These are phyloP conservation scores for Geotrypetes seraphini DNA, from an alignment of 2,797 vertebrate species.

Conservation along the genomic window DNA sequence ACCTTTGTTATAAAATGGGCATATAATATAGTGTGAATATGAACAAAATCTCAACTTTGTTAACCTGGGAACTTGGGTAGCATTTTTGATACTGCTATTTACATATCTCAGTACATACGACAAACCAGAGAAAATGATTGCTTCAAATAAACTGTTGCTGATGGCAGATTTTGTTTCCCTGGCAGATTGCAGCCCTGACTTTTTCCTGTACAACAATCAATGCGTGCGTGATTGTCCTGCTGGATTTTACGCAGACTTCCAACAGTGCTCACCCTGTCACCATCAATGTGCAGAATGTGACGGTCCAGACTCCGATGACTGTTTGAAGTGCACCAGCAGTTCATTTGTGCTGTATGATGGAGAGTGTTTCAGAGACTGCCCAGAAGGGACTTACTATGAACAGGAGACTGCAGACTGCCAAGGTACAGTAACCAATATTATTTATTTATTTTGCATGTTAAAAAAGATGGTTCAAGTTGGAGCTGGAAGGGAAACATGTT, in stretches of 20 bases:
- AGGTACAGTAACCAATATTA: too few species aligned
- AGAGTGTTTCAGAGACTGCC: slow-evolving; percentile 59
- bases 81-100: too few species aligned
- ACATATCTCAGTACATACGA: background rate
- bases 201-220: slow-evolving; percentile 49
- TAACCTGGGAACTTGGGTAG: too few species aligned
- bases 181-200: slow-evolving; percentile 60
- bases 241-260: slow-evolving; percentile 47
- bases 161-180: too few species aligned
- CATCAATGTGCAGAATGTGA: slow-evolving; percentile 57
- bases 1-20: too few species aligned
- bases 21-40: too few species aligned
- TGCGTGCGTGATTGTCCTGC: slow-evolving; percentile 65
- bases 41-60: too few species aligned
- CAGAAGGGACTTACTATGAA: slow-evolving; percentile 52
- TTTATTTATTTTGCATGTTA: too few species aligned
- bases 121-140: background rate
- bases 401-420: slow-evolving; percentile 46
- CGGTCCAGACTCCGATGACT: slow-evolving; percentile 60
- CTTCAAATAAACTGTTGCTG: background rate
- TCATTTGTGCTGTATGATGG: slow-evolving; percentile 51
- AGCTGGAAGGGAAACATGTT: too few species aligned
- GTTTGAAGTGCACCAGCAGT: slow-evolving; percentile 38
- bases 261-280: slow-evolving; percentile 63
- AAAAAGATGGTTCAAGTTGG: too few species aligned